phyloP scores from a whole-genome alignment of 2,888 invertebrate genomes.

The Idaea dimidiata region DNA sequence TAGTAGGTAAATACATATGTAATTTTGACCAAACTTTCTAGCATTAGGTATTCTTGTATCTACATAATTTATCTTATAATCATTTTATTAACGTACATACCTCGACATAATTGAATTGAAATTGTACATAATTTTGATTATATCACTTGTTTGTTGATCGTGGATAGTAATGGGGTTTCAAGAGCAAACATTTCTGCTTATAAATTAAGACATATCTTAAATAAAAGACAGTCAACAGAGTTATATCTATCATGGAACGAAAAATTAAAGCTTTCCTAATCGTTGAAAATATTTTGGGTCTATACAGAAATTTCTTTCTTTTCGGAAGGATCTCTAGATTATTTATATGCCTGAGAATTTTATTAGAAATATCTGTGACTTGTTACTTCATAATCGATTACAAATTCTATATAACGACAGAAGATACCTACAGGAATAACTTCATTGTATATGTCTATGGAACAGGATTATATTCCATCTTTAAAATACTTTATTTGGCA shows the following conservation, averaged over 20 bases:
- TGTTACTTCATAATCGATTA: neutral
- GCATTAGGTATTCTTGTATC: too few relatives aligned
- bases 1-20: too few relatives aligned
- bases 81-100: too few relatives aligned
- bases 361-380: neutral
- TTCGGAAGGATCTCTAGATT: slow-evolving; percentile 6
- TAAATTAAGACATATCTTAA: neutral
- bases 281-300: slow-evolving; percentile 18
- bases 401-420: neutral
- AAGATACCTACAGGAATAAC: neutral
- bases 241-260: neutral
- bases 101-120: too few relatives aligned
- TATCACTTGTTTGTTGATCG: too few relatives aligned
- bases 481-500: neutral
- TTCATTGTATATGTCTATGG: neutral
- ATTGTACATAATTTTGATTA: too few relatives aligned
- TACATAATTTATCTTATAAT: too few relatives aligned
- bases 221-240: neutral
- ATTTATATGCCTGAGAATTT: neutral
- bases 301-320: slow-evolving; percentile 19
- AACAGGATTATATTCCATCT: neutral
- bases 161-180: neutral
- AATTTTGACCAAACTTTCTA: too few relatives aligned
- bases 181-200: neutral
- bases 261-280: slow-evolving; percentile 16